Evolutionary conservation across 53 echinoderm and acorn worm species (phyloP).

Genomic region (Actinopyga echinites): DNA sequence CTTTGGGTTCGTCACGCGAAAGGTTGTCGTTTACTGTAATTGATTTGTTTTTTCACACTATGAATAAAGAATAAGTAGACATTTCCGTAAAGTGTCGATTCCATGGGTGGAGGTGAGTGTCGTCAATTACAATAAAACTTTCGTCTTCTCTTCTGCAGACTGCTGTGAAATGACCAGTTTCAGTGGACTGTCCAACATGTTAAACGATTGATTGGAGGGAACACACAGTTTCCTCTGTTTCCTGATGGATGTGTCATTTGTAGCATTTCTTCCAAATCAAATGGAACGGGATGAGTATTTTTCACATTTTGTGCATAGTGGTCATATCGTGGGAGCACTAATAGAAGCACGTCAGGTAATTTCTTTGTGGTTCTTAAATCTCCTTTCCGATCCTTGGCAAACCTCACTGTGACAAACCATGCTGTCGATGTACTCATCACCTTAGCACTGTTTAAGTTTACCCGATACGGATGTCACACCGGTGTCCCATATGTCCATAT

Average conservation of each 20-base stretch:
- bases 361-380: neutral
- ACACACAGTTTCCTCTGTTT: neutral
- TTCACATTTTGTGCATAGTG: too few species aligned
- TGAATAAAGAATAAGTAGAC: neutral
- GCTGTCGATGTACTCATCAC: neutral
- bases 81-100: neutral
- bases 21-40: neutral
- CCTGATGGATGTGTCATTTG: neutral
- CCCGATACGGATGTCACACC: neutral
- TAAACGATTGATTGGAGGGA: neutral
- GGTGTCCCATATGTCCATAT: constrained; percentile 1
- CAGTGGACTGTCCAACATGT: neutral
- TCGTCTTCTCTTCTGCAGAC: neutral
- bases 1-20: neutral
- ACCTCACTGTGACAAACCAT: neutral
- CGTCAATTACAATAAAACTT: neutral
- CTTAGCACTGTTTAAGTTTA: neutral
- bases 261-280: neutral
- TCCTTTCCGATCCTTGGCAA: neutral
- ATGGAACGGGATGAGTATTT: neutral
- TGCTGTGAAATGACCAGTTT: neutral
- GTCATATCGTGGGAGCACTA: neutral
- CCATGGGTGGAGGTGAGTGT: neutral
- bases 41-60: too few species aligned
- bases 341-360: neutral